Conservation (phyloP, 2,888 invertebrate species). For the Steromphala cineraria region DNA sequence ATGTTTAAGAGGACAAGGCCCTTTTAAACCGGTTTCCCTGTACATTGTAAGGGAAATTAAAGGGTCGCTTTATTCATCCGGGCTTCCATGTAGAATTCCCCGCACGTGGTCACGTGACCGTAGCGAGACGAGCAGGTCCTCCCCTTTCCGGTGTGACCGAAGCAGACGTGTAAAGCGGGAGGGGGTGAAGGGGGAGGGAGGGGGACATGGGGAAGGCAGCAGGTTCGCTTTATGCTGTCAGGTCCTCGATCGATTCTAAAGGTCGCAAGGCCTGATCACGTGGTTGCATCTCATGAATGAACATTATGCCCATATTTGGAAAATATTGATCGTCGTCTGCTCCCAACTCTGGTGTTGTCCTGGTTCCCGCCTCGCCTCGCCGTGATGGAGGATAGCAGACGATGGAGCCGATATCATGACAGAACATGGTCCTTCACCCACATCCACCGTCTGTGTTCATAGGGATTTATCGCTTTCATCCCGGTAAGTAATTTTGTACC, state of each 20-base stretch:
- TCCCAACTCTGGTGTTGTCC: neutral
- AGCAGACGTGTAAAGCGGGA: too few species aligned
- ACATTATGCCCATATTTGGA: constrained; percentile 30
- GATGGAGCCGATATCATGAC: neutral
- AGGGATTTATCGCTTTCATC: neutral
- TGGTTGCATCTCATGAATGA: constrained; percentile 32
- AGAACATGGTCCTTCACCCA: neutral
- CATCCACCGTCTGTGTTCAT: neutral
- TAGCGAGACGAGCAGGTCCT: neutral
- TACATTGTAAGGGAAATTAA: neutral
- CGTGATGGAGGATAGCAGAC: neutral
- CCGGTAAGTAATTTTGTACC: neutral
- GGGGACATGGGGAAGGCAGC: too few species aligned
- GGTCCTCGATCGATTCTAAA: constrained; percentile 12
- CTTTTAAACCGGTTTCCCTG: neutral
- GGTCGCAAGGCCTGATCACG: constrained; percentile 3
- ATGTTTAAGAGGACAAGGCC: neutral
- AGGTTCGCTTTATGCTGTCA: neutral
- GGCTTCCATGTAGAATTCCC: neutral
- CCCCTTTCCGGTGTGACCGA: too few species aligned
- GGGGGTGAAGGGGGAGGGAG: too few species aligned
- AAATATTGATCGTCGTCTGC: constrained; percentile 19
- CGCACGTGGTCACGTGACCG: neutral
- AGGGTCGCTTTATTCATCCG: neutral
- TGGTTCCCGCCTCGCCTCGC: neutral